Evolutionary conservation across 2,797 vertebrate species (phyloP).

Genomic region (Petrocephalus schoutedeni): DNA sequence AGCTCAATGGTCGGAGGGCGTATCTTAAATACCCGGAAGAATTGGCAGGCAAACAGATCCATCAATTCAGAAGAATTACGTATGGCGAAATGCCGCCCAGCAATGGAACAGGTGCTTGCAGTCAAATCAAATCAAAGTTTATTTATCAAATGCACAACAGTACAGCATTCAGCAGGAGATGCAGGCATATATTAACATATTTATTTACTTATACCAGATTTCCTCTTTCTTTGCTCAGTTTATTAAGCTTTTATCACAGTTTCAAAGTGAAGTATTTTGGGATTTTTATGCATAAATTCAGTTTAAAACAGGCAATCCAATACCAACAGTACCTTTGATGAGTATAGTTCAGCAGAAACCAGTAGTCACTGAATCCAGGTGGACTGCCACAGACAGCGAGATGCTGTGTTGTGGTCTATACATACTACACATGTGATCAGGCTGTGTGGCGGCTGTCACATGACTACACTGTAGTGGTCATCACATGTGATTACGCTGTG

Average conservation of each 20-base stretch:
- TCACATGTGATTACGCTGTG: neutral
- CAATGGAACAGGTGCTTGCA: neutral
- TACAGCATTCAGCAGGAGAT: neutral
- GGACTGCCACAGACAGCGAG: neutral
- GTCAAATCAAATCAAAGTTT: neutral
- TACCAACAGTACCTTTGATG: neutral
- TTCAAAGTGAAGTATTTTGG: constrained; percentile 7
- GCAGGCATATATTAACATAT: neutral
- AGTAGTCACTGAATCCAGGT: neutral
- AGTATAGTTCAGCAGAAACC: neutral
- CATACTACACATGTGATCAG: neutral
- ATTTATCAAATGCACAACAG: neutral
- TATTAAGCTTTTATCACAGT: neutral
- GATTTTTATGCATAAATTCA: neutral
- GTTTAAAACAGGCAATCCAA: neutral
- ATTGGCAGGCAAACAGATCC: neutral
- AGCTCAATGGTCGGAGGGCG: neutral
- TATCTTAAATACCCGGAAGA: neutral
- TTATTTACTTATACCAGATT: neutral
- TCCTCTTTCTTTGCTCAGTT: neutral
- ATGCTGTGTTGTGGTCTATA: neutral
- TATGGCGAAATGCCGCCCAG: neutral
- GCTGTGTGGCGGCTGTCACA: neutral
- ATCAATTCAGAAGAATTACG: neutral
- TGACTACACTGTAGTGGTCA: neutral